Evolutionary conservation across 2,888 invertebrate species (phyloP).

Genomic region (Chironomus tentans): DNA sequence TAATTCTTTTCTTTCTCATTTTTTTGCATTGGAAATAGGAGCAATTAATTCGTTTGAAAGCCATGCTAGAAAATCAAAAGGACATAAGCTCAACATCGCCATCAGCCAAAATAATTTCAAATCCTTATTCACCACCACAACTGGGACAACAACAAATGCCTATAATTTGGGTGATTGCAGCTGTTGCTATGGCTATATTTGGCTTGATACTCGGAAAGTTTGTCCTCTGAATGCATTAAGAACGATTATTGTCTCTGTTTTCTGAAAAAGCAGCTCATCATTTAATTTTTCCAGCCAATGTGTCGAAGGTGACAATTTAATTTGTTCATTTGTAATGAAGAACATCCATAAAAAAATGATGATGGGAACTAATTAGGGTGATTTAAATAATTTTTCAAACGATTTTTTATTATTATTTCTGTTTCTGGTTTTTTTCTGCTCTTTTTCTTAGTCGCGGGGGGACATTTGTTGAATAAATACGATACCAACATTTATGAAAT

Average conservation of each 20-base stretch:
- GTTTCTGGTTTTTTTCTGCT: too few relatives aligned
- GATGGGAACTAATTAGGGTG: not conserved
- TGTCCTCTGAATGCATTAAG: conserved; percentile 56
- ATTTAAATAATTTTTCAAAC: too few relatives aligned
- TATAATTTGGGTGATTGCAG: conserved; percentile 55
- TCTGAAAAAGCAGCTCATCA: not conserved
- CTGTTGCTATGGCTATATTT: conserved; percentile 58
- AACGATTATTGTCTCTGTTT: not conserved
- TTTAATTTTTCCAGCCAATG: not conserved
- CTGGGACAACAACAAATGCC: conserved; percentile 48
- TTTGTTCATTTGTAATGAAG: not conserved
- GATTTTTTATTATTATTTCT: too few relatives aligned
- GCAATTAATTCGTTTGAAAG: conserved; percentile 48
- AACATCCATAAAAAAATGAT: not conserved
- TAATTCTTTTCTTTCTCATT: conserved; percentile 26
- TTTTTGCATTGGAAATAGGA: conserved; percentile 50
- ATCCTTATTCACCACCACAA: conserved; percentile 51
- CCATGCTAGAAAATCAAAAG: conserved; percentile 31
- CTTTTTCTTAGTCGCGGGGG: too few relatives aligned
- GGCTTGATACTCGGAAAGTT: conserved; percentile 73
- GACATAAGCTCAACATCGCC: conserved; percentile 37
- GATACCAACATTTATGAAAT: too few relatives aligned
- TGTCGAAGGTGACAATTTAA: not conserved
- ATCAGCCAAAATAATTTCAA: conserved; percentile 36
- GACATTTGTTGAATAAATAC: too few relatives aligned